Conservation (phyloP, 1,140 invertebrate genomes). For the Ladona fulva region DNA sequence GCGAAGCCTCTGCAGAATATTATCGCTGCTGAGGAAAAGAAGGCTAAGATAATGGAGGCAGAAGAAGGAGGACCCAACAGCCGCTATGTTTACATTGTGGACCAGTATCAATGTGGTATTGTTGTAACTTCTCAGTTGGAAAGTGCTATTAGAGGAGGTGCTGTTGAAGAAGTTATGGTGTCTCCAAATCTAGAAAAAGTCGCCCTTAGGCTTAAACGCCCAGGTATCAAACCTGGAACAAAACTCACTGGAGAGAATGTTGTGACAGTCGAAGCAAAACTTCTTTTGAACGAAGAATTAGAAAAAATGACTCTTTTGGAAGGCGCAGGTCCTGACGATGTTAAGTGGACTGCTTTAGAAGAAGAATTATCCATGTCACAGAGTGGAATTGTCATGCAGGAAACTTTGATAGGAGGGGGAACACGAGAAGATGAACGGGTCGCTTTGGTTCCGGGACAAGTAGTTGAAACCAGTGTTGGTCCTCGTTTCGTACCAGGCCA, state of each 20-base stretch:
- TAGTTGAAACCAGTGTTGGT: constrained; percentile 59
- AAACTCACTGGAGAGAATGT: neutral
- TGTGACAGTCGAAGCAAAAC: neutral
- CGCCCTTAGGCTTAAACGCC: neutral
- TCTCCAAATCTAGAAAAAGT: neutral
- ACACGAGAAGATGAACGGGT: constrained; percentile 33
- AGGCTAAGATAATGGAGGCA: neutral
- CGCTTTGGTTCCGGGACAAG: constrained; percentile 59
- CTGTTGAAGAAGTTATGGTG: constrained; percentile 38
- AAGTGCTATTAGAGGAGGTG: constrained; percentile 62
- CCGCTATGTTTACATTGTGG: constrained; percentile 63
- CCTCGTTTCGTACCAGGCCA: constrained; percentile 63
- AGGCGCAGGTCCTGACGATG: constrained; percentile 50
- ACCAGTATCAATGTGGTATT: constrained; percentile 60
- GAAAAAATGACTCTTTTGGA: constrained; percentile 49
- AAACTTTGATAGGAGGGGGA: constrained; percentile 30
- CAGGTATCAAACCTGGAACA: neutral
- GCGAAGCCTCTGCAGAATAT: constrained; percentile 50
- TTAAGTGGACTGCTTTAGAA: constrained; percentile 41
- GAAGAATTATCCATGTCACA: constrained; percentile 37
- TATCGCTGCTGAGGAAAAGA: constrained; percentile 48
- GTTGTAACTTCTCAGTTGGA: constrained; percentile 67
- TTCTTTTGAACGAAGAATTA: constrained; percentile 30
- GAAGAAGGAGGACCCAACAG: constrained; percentile 35
- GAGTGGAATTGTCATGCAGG: constrained; percentile 17